These are phyloP conservation scores for Coranthus polyacanthus DNA, from an alignment of 2,797 vertebrate genomes.

Conservation along the genomic window DNA sequence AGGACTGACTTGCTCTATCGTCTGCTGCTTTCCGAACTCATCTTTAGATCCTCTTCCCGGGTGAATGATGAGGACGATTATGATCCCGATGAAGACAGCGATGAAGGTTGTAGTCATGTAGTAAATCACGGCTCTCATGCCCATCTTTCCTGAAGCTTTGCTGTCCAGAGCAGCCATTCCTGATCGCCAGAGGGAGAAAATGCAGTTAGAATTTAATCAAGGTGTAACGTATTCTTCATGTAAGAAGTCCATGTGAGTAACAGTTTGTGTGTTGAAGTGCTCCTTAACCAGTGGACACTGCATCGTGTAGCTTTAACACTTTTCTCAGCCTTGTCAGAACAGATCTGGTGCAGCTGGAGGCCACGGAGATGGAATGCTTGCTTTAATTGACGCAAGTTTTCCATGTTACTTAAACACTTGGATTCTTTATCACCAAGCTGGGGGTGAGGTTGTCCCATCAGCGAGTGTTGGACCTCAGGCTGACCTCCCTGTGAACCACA, in stretches of 20 bases:
- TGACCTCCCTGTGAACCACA: conserved; percentile 1
- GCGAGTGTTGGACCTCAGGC: neutral
- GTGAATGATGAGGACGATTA: conserved; percentile 97
- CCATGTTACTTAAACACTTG: conserved; percentile 1
- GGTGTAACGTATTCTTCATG: neutral
- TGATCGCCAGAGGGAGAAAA: conserved; percentile 53
- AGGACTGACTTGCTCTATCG: conserved; percentile 92
- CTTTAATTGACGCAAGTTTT: neutral
- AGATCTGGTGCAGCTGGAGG: neutral
- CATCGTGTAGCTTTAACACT: neutral
- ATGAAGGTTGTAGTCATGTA: conserved; percentile 98
- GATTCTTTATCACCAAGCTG: neutral
- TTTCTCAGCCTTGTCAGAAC: neutral
- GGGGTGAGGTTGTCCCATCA: neutral
- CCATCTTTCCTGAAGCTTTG: conserved; percentile 98
- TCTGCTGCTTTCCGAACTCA: conserved; percentile 95
- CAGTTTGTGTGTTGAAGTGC: neutral
- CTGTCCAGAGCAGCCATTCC: conserved; percentile 98
- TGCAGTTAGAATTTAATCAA: neutral
- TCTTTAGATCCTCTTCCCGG: conserved; percentile 96
- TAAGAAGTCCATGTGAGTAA: neutral
- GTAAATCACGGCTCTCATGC: conserved; percentile 95
- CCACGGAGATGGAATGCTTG: neutral
- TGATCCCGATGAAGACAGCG: conserved; percentile 95
- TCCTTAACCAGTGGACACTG: too few species aligned